Base-by-base conservation (phyloP, 2,888 invertebrate species). In the Tuberolachnus salignus region DNA sequence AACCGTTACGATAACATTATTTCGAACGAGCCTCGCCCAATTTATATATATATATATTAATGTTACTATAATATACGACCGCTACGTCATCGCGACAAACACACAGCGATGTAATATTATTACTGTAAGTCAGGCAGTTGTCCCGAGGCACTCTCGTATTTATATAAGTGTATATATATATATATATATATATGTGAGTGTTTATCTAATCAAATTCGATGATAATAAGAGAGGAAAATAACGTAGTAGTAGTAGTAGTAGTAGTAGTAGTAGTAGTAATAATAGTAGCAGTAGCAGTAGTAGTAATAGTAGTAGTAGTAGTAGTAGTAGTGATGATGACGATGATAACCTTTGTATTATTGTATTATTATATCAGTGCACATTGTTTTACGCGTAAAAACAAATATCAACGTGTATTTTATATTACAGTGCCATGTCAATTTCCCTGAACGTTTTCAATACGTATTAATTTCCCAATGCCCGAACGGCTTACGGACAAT, bases 301-400 rank as follows among this genome's bases (percentile, higher is more conserved):
- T 70, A 44, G 57, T 44, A 55, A 16, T 70, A 21, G 53, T 23
- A 44, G 23, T 70, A 55, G 46, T 14, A 63, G 34, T 53, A 26
- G 42, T 34, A n/a, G 26, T 26, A 49, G 26, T 14, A 14, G 14
- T 34, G 49, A 16, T 26, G 61, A 72, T 61, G 46, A 66, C 26
- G 49, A 16, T 26, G 61, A 72, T 61, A 26, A 66, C 75, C 75
- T 67, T 75, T 57, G 57, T 67, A 46, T 67, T 75, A 53, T 75
- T 44, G 14, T 72, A 46, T 49, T 64, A 44, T 57, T 46, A 66
- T 10, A 13, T 46, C 34, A 13, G 61, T 61, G 10, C 42, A 26
- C 23, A 26, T 51, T 49, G 51, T 67, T 67, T 26, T 51, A 26
- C n/a, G 51, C 2, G 26, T 26, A 67, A 6, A 51, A 51, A 34